A percentile compares a stretch with the other conserved stretches of the same genome.
Evolutionary conservation across 2,797 vertebrate genomes (phyloP).

Genomic region (Salmo trutta): DNA sequence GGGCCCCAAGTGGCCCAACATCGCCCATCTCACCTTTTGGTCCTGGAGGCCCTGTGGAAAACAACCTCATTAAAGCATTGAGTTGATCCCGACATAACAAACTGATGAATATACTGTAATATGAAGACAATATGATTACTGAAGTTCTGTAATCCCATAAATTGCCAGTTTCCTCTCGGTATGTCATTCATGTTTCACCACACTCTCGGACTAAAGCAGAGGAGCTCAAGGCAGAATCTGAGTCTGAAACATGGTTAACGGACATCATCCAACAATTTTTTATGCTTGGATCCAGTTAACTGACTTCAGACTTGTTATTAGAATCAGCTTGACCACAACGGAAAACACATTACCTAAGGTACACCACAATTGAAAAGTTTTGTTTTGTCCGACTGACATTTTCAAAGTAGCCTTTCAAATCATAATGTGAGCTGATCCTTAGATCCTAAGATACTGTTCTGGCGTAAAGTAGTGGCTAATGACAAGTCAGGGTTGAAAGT

Average conservation of each 20-base stretch:
- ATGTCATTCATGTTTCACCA: neutral
- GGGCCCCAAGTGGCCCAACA: constrained; percentile 80
- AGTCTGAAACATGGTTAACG: constrained; percentile 35
- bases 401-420: constrained; percentile 18
- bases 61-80: neutral
- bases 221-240: constrained; percentile 32
- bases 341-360: constrained; percentile 58
- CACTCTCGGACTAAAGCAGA: constrained; percentile 6
- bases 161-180: neutral
- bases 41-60: constrained; percentile 84
- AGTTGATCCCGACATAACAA: neutral
- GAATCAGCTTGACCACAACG: constrained; percentile 46
- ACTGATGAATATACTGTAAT: neutral
- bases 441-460: neutral
- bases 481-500: neutral
- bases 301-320: neutral
- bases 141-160: neutral
- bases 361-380: constrained; percentile 36
- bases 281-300: constrained; percentile 53
- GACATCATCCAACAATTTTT: constrained; percentile 53
- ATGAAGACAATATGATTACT: neutral
- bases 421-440: too few species aligned
- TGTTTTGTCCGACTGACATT: neutral
- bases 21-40: constrained; percentile 91
- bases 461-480: constrained; percentile 13